A percentile compares a stretch with the other conserved stretches of the same genome.
Evolutionary conservation across 2,113 vertebrate species (phyloP).

Genomic region (Vidua macroura): DNA sequence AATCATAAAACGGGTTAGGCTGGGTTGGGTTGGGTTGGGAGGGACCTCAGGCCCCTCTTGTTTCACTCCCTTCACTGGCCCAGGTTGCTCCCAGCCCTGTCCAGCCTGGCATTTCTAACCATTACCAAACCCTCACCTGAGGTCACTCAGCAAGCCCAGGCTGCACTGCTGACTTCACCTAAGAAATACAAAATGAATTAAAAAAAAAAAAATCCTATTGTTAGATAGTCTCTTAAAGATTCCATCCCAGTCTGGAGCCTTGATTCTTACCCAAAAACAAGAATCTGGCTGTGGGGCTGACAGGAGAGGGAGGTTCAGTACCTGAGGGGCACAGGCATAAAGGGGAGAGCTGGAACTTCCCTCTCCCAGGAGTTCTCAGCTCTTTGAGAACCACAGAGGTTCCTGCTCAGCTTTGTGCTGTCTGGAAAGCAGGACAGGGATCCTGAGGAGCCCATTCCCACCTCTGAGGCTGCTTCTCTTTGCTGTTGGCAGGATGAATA

Average conservation of each 20-base stretch:
- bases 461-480: neutral
- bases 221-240: neutral
- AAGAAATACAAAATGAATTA: no score
- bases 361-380: fast-evolving
- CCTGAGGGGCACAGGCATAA: fast-evolving
- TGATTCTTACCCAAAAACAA: fast-evolving
- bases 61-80: neutral
- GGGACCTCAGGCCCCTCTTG: neutral
- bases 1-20: fast-evolving
- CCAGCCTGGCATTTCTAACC: neutral
- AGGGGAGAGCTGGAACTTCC: neutral
- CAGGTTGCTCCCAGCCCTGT: neutral
- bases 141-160: neutral
- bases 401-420: neutral
- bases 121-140: neutral
- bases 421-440: neutral
- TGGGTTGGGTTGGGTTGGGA: neutral
- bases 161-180: neutral
- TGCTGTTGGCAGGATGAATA: constrained; percentile 86
- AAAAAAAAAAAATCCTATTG: neutral
- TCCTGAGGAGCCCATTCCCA: fast-evolving
- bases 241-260: neutral
- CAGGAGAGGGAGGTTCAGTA: neutral
- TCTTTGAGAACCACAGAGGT: neutral
- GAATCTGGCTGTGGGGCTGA: neutral